These are phyloP conservation scores for Antechinus stuartii DNA, from an alignment of 2,113 vertebrate genomes.

Conservation along the genomic window DNA sequence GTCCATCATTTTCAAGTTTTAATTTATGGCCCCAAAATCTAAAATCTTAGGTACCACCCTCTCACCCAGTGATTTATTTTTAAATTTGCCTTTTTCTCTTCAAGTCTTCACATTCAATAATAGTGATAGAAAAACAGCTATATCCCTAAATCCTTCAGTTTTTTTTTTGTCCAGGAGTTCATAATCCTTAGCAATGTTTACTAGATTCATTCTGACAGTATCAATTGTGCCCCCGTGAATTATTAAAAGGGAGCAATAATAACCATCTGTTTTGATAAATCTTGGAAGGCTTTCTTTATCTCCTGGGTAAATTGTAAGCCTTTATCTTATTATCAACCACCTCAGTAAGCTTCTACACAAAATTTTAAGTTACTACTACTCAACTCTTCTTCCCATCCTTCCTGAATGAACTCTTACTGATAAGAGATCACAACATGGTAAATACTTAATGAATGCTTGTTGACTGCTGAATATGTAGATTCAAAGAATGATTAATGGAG, in stretches of 20 bases:
- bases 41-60: too few relatives aligned
- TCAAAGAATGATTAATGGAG: neutral
- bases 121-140: too few relatives aligned
- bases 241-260: neutral
- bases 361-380: neutral
- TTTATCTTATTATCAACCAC: neutral
- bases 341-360: neutral
- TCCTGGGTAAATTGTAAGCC: neutral
- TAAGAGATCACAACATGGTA: neutral
- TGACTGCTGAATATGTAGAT: neutral
- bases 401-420: too few relatives aligned
- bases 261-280: neutral
- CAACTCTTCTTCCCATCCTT: neutral
- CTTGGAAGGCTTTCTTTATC: neutral
- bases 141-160: too few relatives aligned
- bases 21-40: neutral
- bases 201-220: too few relatives aligned
- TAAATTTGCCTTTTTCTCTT: too few relatives aligned
- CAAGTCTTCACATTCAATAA: too few relatives aligned
- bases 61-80: too few relatives aligned
- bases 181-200: too few relatives aligned
- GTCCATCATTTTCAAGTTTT: neutral
- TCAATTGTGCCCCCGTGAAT: too few relatives aligned
- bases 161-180: too few relatives aligned
- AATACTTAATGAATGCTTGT: neutral